phyloP scores from a whole-genome alignment of 2,113 vertebrate species.

The Anoura caudifer region DNA sequence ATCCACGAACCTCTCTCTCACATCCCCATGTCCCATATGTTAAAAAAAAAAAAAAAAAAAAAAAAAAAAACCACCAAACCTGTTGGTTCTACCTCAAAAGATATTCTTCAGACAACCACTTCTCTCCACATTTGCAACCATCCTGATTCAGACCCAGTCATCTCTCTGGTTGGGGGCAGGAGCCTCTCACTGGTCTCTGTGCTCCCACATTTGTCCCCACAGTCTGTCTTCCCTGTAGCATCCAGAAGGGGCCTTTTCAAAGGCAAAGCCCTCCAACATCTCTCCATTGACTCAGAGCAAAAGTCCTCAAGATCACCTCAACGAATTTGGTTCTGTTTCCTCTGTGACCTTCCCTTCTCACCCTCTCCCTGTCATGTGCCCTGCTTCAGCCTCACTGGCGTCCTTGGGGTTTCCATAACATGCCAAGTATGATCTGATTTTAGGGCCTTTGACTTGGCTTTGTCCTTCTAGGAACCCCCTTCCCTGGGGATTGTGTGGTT shows the following conservation, averaged over 20 bases:
- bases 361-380: background rate
- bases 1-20: background rate
- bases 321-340: background rate
- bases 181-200: background rate
- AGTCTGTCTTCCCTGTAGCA: background rate
- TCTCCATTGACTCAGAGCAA: background rate
- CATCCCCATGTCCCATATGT: background rate
- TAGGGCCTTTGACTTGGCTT: background rate
- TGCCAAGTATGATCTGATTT: background rate
- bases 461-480: background rate
- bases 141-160: background rate
- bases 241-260: background rate
- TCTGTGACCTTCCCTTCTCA: background rate
- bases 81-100: background rate
- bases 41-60: background rate
- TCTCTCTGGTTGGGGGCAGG: background rate
- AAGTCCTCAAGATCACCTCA: background rate
- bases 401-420: background rate
- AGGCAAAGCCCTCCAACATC: background rate
- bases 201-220: no score
- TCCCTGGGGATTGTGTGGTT: rapidly evolving
- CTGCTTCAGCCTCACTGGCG: background rate
- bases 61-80: background rate
- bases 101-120: background rate
- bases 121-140: background rate